phyloP scores from a whole-genome alignment of 2,888 invertebrate species.

The Pegoplata infirma region DNA sequence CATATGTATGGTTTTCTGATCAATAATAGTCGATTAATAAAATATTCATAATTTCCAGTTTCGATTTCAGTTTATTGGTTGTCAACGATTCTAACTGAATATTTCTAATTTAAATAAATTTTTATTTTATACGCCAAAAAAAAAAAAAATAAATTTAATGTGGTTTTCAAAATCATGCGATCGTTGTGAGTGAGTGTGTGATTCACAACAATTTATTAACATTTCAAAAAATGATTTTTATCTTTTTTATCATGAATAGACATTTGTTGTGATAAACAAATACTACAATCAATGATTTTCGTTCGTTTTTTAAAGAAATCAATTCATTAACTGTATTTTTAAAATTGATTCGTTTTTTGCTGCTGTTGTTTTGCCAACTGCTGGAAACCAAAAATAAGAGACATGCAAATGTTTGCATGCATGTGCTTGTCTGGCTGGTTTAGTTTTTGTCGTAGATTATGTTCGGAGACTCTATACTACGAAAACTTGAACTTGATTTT shows the following conservation, averaged over 20 bases:
- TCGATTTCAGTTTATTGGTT: constrained; percentile 9
- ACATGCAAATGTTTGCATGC: constrained; percentile 56
- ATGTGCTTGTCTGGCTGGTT: constrained; percentile 49
- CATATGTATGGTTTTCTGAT: constrained; percentile 25
- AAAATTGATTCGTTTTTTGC: constrained; percentile 35
- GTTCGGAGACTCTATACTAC: constrained; percentile 5
- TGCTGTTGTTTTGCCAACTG: constrained; percentile 40
- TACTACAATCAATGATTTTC: constrained; percentile 51
- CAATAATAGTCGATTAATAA: constrained; percentile 51
- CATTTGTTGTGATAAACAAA: constrained; percentile 58
- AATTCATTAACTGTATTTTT: constrained; percentile 62
- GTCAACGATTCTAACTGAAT: constrained; percentile 23
- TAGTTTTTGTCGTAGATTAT: constrained; percentile 52
- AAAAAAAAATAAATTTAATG: not conserved
- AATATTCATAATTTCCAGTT: constrained; percentile 62
- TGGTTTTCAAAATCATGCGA: constrained; percentile 43
- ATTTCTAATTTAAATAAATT: constrained; percentile 11
- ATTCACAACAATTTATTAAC: constrained; percentile 56
- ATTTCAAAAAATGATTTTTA: constrained; percentile 49
- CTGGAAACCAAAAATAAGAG: constrained; percentile 20
- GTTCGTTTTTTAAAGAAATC: constrained; percentile 38
- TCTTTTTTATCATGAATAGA: constrained; percentile 58
- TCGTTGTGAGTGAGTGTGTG: no score
- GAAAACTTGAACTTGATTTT: constrained; percentile 62
- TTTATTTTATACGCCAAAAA: constrained; percentile 12